Percentiles rank a stretch among this genome's conserved stretches.
These are phyloP conservation scores for Drosophila jambulina DNA, from an alignment of 1,140 invertebrate genomes.

Conservation along the genomic window DNA sequence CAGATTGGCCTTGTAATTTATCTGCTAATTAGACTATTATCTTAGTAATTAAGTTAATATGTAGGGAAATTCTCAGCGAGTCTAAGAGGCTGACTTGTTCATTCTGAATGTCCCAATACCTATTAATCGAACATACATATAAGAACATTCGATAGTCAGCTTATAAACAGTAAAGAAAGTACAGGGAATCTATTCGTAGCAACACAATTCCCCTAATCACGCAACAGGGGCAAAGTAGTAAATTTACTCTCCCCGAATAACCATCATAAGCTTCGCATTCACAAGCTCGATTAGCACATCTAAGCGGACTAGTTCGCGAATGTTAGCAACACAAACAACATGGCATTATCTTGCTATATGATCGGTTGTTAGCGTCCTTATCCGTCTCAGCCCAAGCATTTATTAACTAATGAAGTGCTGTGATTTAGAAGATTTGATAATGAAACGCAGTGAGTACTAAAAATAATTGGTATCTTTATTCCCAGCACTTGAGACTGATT, in stretches of 20 bases:
- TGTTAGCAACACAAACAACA: background rate
- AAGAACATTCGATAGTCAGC: background rate
- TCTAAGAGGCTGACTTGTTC: background rate
- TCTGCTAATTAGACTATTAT: constrained; percentile 39
- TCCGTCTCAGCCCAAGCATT: background rate
- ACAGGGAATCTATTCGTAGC: background rate
- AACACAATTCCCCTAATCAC: background rate
- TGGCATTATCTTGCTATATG: background rate
- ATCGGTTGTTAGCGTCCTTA: background rate
- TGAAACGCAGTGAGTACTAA: constrained; percentile 11
- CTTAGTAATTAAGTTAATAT: constrained; percentile 24
- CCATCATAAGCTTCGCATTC: background rate
- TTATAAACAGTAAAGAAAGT: constrained; percentile 1
- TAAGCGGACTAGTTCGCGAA: background rate
- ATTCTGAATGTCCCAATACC: background rate
- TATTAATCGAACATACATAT: constrained; percentile 7
- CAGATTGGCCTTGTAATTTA: constrained; percentile 18
- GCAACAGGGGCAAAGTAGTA: background rate
- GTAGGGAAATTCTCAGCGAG: constrained; percentile 5
- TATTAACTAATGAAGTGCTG: constrained; percentile 10
- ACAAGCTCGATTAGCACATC: background rate
- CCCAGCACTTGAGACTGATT: constrained; percentile 31
- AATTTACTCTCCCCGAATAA: background rate
- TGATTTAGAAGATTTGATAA: constrained; percentile 19
- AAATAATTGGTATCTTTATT: constrained; percentile 38